phyloP scores from a whole-genome alignment of 2,888 invertebrate genomes.

The Harpalus rufipes region DNA sequence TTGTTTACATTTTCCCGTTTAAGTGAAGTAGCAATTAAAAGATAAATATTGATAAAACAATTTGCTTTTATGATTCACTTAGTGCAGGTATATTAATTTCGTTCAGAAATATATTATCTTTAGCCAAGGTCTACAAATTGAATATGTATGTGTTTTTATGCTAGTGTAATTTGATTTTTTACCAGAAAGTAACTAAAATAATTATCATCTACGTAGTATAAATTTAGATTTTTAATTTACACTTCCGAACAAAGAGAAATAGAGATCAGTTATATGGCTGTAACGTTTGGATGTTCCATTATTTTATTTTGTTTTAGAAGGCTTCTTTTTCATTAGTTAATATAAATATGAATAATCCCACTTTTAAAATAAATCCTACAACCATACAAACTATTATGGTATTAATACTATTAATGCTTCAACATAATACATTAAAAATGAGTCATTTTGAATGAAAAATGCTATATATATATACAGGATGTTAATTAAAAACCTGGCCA shows the following conservation, averaged over 20 bases:
- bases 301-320: slow-evolving; percentile 4
- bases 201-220: slow-evolving; percentile 28
- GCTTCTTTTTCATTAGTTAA: not conserved
- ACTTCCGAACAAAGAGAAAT: not conserved
- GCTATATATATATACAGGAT: too few relatives aligned
- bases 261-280: slow-evolving; percentile 14
- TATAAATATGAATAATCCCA: not conserved
- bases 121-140: not conserved
- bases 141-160: slow-evolving; percentile 2
- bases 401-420: not conserved
- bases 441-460: too few relatives aligned
- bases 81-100: slow-evolving; percentile 14
- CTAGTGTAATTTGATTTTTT: slow-evolving; percentile 8
- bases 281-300: slow-evolving; percentile 9
- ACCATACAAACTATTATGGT: not conserved
- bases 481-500: too few relatives aligned
- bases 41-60: slow-evolving; percentile 28
- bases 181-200: not conserved
- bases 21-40: slow-evolving; percentile 25
- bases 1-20: not conserved
- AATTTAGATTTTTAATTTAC: slow-evolving; percentile 44
- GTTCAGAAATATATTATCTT: not conserved
- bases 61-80: slow-evolving; percentile 32
- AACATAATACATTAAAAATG: too few relatives aligned
- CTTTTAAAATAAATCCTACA: not conserved